Conservation (phyloP, 1,140 invertebrate genomes). For the Microvelia longipes region DNA sequence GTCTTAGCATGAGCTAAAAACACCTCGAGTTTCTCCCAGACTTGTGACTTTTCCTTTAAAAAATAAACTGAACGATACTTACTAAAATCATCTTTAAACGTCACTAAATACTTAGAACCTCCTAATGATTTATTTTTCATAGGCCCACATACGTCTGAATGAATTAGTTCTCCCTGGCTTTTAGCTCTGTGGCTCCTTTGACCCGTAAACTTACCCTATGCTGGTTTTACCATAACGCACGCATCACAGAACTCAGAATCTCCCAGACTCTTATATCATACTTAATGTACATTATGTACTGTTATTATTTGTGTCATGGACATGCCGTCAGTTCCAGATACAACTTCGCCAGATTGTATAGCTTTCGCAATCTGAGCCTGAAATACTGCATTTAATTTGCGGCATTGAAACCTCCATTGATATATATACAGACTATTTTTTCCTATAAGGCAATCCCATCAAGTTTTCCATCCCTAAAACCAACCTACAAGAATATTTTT, state of each 20-base stretch:
- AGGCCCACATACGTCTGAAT: neutral
- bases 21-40: neutral
- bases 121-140: no score
- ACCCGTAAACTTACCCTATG: neutral
- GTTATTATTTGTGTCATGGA: neutral
- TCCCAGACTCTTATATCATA: neutral
- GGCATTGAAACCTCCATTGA: neutral
- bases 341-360: neutral
- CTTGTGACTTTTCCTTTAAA: neutral
- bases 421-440: neutral
- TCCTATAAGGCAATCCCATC: neutral
- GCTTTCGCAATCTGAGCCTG: neutral
- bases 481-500: neutral
- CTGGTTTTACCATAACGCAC: neutral
- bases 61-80: neutral
- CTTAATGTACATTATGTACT: neutral
- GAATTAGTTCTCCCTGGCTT: neutral
- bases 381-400: neutral
- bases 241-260: neutral
- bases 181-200: neutral
- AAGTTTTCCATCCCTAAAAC: neutral
- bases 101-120: neutral
- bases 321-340: neutral
- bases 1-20: conserved; percentile 1
- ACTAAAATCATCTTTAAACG: neutral